These are phyloP conservation scores for Timema cristinae DNA, from an alignment of 2,888 invertebrate species.

Conservation along the genomic window DNA sequence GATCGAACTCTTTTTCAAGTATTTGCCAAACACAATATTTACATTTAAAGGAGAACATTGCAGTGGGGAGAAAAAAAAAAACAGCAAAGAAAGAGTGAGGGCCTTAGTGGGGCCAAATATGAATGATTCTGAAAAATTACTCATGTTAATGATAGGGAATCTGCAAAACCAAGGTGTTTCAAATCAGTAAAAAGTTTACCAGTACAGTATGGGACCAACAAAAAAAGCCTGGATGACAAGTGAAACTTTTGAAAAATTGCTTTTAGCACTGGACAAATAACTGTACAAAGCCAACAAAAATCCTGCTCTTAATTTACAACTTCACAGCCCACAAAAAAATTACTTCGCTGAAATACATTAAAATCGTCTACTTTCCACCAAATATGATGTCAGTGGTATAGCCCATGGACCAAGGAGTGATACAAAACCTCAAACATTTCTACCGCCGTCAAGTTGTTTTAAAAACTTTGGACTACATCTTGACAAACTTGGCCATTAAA, in stretches of 20 bases:
- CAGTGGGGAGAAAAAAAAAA: background rate
- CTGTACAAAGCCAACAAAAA: background rate
- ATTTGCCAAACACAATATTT: background rate
- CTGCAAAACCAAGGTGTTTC: too few species aligned
- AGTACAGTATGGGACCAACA: background rate
- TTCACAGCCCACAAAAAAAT: background rate
- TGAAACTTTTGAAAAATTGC: background rate
- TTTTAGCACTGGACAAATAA: slow-evolving; percentile 4
- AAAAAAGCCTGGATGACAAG: background rate
- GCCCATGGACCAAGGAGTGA: background rate
- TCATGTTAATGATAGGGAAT: too few species aligned
- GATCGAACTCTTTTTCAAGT: background rate
- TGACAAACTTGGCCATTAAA: too few species aligned
- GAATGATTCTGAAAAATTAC: too few species aligned
- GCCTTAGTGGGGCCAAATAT: background rate
- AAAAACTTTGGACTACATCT: too few species aligned
- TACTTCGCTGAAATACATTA: background rate
- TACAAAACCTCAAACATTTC: background rate
- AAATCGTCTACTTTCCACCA: slow-evolving; percentile 1
- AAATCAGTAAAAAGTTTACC: background rate
- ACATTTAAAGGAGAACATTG: background rate
- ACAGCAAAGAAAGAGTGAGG: background rate
- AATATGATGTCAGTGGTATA: background rate
- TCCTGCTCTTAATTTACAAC: background rate
- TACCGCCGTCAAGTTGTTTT: too few species aligned